Conservation (phyloP, 2,888 invertebrate genomes). For the Epinotia brunnichana region DNA sequence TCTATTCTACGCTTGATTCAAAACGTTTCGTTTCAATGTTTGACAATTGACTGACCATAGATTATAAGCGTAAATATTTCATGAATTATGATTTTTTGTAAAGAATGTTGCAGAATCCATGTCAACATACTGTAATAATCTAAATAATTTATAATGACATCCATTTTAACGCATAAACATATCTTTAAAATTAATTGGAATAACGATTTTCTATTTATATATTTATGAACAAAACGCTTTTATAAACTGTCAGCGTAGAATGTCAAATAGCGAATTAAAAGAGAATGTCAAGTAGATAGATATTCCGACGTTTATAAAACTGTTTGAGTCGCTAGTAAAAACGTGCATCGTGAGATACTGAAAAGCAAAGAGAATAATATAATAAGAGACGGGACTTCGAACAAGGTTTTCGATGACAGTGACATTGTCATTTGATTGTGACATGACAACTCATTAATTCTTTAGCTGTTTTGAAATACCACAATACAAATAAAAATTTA, state of each 20-base stretch:
- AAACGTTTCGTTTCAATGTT: constrained; percentile 40
- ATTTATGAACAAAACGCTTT: constrained; percentile 33
- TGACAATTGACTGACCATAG: constrained; percentile 19
- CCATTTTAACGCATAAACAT: neutral
- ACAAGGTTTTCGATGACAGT: no score
- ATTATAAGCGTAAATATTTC: constrained; percentile 1
- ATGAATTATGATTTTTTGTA: neutral
- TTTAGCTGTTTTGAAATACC: no score
- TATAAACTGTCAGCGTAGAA: constrained; percentile 20
- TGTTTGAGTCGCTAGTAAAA: constrained; percentile 22
- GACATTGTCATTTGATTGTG: no score
- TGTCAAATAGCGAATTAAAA: no score
- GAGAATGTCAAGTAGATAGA: constrained; percentile 13
- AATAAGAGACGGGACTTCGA: no score
- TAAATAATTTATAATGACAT: neutral
- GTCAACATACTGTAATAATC: neutral
- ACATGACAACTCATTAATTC: no score
- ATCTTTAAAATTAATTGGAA: neutral
- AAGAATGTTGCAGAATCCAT: neutral
- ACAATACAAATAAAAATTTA: no score
- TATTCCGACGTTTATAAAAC: neutral
- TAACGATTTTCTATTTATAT: neutral
- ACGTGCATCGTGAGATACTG: neutral
- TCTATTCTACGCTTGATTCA: constrained; percentile 41
- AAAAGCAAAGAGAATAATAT: no score